Evolutionary conservation across 2,888 invertebrate genomes (phyloP).

Genomic region (Apotomis turbidana): DNA sequence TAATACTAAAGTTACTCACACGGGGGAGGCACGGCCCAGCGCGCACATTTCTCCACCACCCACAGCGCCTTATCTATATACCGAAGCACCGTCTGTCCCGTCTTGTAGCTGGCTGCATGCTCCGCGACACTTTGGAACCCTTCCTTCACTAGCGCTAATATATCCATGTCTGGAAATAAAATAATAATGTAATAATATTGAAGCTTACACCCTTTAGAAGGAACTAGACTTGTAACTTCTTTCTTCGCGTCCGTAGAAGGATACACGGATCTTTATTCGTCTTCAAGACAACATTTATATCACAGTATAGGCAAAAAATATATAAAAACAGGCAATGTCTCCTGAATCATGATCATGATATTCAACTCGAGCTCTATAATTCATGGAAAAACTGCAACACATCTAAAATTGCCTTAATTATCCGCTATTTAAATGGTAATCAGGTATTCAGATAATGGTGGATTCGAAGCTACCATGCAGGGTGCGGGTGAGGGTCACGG

Average conservation of each 20-base stretch:
- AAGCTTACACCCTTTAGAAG: too few species aligned
- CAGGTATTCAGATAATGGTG: slow-evolving; percentile 22
- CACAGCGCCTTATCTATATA: slow-evolving; percentile 77
- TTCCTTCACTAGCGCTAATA: slow-evolving; percentile 67
- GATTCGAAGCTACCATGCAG: slow-evolving; percentile 13
- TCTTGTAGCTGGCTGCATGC: slow-evolving; percentile 68
- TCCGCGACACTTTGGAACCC: slow-evolving; percentile 68
- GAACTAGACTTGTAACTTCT: too few species aligned
- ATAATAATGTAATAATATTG: not conserved
- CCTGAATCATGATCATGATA: too few species aligned
- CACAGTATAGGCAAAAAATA: too few species aligned
- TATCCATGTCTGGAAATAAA: slow-evolving; percentile 67
- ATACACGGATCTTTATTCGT: too few species aligned
- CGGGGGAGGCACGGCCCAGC: slow-evolving; percentile 83
- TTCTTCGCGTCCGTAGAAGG: too few species aligned
- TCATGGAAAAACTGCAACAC: too few species aligned
- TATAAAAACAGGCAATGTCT: too few species aligned
- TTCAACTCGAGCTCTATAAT: too few species aligned
- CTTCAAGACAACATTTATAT: too few species aligned
- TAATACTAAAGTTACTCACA: slow-evolving; percentile 59
- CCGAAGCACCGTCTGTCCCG: slow-evolving; percentile 77
- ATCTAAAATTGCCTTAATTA: slow-evolving; percentile 18
- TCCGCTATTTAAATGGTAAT: slow-evolving; percentile 19
- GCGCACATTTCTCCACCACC: slow-evolving; percentile 82
- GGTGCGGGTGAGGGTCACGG: slow-evolving; percentile 16